Conservation (phyloP, 2,113 vertebrate genomes). For the Leptosomus discolor region DNA sequence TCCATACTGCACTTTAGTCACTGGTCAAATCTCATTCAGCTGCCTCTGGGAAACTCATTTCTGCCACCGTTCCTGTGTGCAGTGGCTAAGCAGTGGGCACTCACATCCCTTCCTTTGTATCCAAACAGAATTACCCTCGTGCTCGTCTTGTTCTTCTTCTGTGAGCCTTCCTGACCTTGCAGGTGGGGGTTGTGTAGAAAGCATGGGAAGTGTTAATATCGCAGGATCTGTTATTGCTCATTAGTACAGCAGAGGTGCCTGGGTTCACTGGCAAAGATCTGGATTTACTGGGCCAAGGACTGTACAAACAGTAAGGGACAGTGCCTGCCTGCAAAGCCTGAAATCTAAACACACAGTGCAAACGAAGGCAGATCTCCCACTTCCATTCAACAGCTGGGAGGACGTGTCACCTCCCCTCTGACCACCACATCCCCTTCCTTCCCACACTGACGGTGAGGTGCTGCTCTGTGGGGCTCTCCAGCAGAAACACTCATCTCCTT, state of each 20-base stretch:
- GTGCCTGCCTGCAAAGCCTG: background rate
- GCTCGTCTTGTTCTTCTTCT: background rate
- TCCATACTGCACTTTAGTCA: background rate
- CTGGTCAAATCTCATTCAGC: background rate
- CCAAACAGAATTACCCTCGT: background rate
- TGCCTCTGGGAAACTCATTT: background rate
- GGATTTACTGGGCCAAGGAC: background rate
- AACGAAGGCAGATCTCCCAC: background rate
- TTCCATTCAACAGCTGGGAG: background rate
- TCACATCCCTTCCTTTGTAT: background rate
- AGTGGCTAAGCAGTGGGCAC: background rate
- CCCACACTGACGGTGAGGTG: accelerated
- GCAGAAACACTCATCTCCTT: background rate
- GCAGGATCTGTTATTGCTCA: background rate
- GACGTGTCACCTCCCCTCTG: background rate
- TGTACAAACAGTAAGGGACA: background rate
- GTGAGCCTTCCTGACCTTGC: background rate
- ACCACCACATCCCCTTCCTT: background rate
- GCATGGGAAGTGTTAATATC: background rate
- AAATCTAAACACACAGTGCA: background rate
- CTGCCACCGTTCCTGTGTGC: accelerated
- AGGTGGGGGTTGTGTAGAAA: background rate
- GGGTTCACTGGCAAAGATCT: background rate
- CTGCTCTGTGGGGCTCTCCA: background rate
- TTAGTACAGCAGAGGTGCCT: background rate